These are phyloP conservation scores for Entomyzon cyanotis DNA, from an alignment of 2,113 vertebrate species.

Conservation along the genomic window DNA sequence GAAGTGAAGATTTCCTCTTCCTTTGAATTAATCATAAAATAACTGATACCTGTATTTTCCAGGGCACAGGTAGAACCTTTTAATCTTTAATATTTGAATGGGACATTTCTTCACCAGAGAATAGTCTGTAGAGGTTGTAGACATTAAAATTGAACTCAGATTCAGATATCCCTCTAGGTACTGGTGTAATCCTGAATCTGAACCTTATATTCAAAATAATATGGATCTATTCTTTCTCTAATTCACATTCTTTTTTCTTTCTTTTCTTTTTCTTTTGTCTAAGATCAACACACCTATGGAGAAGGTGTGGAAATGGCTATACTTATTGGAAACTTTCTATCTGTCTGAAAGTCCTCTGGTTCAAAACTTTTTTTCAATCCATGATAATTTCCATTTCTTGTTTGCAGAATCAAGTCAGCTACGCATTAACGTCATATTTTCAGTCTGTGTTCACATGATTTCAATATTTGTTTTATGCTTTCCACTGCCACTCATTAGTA, in stretches of 20 bases:
- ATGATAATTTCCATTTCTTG: background rate
- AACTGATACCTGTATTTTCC: background rate
- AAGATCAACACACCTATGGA: background rate
- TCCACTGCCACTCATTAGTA: background rate
- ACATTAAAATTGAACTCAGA: background rate
- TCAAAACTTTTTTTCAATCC: background rate
- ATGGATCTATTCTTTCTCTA: background rate
- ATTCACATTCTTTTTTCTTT: background rate
- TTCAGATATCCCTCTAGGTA: background rate
- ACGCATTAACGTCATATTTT: background rate
- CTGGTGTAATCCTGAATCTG: background rate
- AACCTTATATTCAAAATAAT: background rate
- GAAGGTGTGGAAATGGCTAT: background rate
- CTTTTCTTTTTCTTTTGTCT: background rate
- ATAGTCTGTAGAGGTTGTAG: background rate
- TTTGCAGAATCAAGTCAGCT: background rate
- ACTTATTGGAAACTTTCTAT: background rate
- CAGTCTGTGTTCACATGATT: background rate
- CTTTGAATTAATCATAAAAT: background rate
- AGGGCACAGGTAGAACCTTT: background rate
- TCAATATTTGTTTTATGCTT: background rate
- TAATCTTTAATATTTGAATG: background rate
- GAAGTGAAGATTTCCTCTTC: background rate
- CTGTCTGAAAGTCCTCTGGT: background rate
- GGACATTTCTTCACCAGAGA: background rate